These are phyloP conservation scores for Alitta virens DNA, from an alignment of 2,888 invertebrate species.

Conservation along the genomic window DNA sequence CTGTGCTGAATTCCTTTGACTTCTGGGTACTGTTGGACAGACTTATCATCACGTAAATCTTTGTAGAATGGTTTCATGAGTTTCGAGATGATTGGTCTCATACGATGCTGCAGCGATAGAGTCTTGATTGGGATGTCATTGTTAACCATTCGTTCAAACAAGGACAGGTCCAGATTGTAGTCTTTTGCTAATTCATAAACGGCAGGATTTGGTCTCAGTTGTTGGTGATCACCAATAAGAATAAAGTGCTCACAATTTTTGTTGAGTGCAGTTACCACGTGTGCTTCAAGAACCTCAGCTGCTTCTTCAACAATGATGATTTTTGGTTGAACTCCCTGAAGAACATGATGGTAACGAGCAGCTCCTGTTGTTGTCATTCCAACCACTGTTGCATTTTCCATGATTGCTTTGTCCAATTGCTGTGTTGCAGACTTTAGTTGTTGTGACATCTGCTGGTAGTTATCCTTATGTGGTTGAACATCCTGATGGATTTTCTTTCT, in stretches of 20 bases:
- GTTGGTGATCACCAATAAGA: slow-evolving; percentile 80
- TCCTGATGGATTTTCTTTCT: slow-evolving; percentile 23
- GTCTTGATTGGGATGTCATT: slow-evolving; percentile 65
- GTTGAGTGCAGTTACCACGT: slow-evolving; percentile 75
- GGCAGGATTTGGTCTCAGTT: slow-evolving; percentile 72
- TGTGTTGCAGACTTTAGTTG: slow-evolving; percentile 28
- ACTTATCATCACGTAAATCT: slow-evolving; percentile 38
- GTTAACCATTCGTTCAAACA: slow-evolving; percentile 78
- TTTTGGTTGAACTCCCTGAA: slow-evolving; percentile 48
- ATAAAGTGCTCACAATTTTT: slow-evolving; percentile 75
- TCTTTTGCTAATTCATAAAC: slow-evolving; percentile 68
- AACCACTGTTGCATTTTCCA: slow-evolving; percentile 38
- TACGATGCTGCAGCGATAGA: slow-evolving; percentile 64
- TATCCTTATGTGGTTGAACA: slow-evolving; percentile 21
- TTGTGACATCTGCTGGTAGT: slow-evolving; percentile 26
- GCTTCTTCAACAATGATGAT: slow-evolving; percentile 76
- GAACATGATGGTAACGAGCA: slow-evolving; percentile 41
- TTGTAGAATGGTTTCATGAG: slow-evolving; percentile 45
- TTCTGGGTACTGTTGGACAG: slow-evolving; percentile 34
- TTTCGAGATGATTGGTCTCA: slow-evolving; percentile 51
- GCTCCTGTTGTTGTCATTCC: slow-evolving; percentile 54
- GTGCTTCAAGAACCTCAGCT: slow-evolving; percentile 82
- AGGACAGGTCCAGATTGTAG: slow-evolving; percentile 72
- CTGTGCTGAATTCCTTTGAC: slow-evolving; percentile 43
- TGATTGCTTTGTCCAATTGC: slow-evolving; percentile 37